Evolutionary conservation across 2,888 invertebrate genomes (phyloP), one percentile per base, ranked within the genome.

Genomic region (Sinopyrophorus schimmeli): DNA sequence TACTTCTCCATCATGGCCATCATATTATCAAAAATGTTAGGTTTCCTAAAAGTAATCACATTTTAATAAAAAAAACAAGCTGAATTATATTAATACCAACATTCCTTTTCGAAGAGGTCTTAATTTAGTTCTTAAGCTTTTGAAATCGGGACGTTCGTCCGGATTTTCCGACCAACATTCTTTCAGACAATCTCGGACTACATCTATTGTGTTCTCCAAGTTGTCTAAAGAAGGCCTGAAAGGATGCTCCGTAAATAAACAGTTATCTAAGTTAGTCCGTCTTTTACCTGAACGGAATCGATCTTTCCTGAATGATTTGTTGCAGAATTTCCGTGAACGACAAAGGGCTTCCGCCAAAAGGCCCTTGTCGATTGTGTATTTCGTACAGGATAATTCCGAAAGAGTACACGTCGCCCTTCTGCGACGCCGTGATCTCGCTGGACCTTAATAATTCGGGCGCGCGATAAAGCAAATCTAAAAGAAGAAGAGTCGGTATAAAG

Each of bases 1-100:
- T 97, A 96, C 68, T 94, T 93, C 72, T 96, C 96, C 93, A 97
- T 93, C 84, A 96, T 93, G 0, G 90, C 89, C 81, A 96, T 91
- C 93, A 97, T 95, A 69, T 96, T 96, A 73, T 97, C 97, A 64
- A 96, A 92, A 63, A 97, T 95, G 73, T 96, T 96, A 10, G 92
- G 86, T 73, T 92, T 89, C 87, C 92, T 92, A 32, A 37, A 31
- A 53, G 35, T 7, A 18, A 18, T 18, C 6, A 18, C 6, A 18
- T 18, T 18, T 5, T 18, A 18, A 6, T 18, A 5, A 18, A 4
- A 18, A 6, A 18, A 18, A 5, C 6, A 18, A 11, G 15, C 15
- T 10, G 6, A 5, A 10, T 9, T 11, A 18, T 32, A 6, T 12
- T 6, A n/a, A 10, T n/a, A 80, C 87, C 82, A 68, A 92, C 95